Percentiles rank a stretch among this genome's conserved stretches.
Evolutionary conservation across 2,888 invertebrate genomes (phyloP).

Genomic region (Troides helena): DNA sequence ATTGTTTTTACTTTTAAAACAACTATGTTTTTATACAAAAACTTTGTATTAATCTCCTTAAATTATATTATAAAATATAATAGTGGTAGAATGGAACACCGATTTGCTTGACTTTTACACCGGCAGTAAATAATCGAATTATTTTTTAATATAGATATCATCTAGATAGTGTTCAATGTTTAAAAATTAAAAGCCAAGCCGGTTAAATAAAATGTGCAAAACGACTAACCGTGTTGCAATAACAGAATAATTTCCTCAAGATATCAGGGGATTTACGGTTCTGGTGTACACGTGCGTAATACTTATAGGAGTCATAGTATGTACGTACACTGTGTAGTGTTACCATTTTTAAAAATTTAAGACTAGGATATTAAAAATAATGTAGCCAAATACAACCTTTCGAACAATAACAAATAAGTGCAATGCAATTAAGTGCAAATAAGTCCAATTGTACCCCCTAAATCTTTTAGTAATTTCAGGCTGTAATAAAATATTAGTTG

Average conservation of each 20-base stretch:
- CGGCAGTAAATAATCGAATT: too few species aligned
- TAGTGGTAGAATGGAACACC: too few species aligned
- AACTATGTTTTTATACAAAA: too few species aligned
- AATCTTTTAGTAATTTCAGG: too few species aligned
- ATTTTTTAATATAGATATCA: neutral
- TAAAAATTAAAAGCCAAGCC: neutral
- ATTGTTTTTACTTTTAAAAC: too few species aligned
- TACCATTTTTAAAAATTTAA: conserved; percentile 7
- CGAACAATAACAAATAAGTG: too few species aligned
- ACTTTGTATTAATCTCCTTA: too few species aligned
- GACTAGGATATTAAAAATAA: neutral
- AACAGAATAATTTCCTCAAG: conserved; percentile 27
- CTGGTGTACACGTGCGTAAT: conserved; percentile 18
- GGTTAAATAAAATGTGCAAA: neutral
- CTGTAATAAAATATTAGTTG: too few species aligned
- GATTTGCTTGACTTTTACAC: too few species aligned
- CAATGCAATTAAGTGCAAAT: too few species aligned
- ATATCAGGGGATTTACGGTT: conserved; percentile 27
- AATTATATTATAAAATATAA: too few species aligned
- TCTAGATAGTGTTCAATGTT: neutral
- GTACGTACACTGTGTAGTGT: conserved; percentile 10
- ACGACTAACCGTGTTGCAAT: conserved; percentile 3
- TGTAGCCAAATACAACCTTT: neutral
- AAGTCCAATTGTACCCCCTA: too few species aligned
- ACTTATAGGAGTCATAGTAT: conserved; percentile 6